Evolutionary conservation across 1,140 invertebrate genomes (phyloP), one percentile per base, ranked within the genome.

Genomic region (Anoplolepis gracilipes): DNA sequence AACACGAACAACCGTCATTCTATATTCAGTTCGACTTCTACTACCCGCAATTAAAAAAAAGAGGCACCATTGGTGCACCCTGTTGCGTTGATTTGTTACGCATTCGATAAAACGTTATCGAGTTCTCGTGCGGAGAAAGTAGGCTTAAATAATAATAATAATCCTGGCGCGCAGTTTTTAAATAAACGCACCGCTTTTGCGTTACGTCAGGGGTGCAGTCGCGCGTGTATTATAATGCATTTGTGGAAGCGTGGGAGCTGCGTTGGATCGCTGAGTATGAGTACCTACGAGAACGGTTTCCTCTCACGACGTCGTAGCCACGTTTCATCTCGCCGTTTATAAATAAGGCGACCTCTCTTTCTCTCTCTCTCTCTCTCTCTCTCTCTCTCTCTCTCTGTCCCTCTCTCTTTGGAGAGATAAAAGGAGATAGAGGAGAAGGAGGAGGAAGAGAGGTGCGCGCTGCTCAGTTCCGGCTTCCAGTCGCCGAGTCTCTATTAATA

Each of bases 401-500:
- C 73, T 75, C 36, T 72, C 57, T 59, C 65, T 64, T 30, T 39
- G 61, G 55, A 84, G 85, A 90, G 87, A 82, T 11, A 55, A 59
- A 30, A 70, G 84, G 81, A 86, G 87, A 75, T 70, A 85, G 78
- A 87, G 82, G 84, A 88, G 86, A 75, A 87, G 87, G 87, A 89
- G 84, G 81, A 87, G 76, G 53, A 30, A 36, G 79, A 57, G 65
- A 69, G 42, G 22, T 28, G 85, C 81, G 62, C 70, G 82, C 67
- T 87, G 61, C 85, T 82, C 84, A 87, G 88, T 89, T 89, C 88
- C 87, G 87, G 88, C 88, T 90, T 89, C 88, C 88, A 89, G 72
- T 75, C 85, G 79, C 85, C 64, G 79, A 88, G 84, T 81, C 76
- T 88, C 88, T 90, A 89, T 90, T 89, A 89, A 90, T 90, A 90